Evolutionary conservation across 2,888 invertebrate species (phyloP), one percentile per base, ranked within the genome.

Genomic region (Ennomos fuscantarius): DNA sequence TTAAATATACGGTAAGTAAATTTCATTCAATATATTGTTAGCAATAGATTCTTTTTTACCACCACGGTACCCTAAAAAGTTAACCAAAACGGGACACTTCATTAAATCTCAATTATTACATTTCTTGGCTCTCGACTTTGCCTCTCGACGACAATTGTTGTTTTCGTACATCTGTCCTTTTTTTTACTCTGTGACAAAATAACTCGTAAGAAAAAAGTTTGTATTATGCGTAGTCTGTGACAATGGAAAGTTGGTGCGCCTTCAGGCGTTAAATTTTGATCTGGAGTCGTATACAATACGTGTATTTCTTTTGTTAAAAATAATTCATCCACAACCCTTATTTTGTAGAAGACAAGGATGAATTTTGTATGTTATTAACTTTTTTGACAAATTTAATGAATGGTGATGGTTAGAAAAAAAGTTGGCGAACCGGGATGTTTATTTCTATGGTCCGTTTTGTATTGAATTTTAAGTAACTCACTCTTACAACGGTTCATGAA

Each of bases 91-190:
- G 64, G 73, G 76, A 78, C 82, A 88, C 87, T 88, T 84, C 85
- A 88, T 88, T 87, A 77, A 82, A 87, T 81, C 81, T 78, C 88
- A 88, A 88, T 88, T 86, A 85, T 82, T 74, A 74, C 60, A 69
- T 45, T 43, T 54, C 45, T 32, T 12, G 13, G 72, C 73, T 72
- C 86, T 87, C 84, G 81, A 87, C 84, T 84, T 76, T 50, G 70
- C 76, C 78, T 74, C 76, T 73, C 60, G 55, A 70, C 51, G 60
- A 81, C 79, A 86, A 84, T 57, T 49, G 35, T 54, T 82, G 78
- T 84, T 83, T 81, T 68, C 76, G 73, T 74, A 79, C 84, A 87
- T 86, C 86, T 86, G 87, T 79, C 67, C 62, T 55, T 79, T 79
- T 80, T 73, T 72, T 60, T 65, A 65, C 60, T 51, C 60, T 60